Evolutionary conservation across 2,113 vertebrate genomes (phyloP).

Genomic region (Physeter macrocephalus): DNA sequence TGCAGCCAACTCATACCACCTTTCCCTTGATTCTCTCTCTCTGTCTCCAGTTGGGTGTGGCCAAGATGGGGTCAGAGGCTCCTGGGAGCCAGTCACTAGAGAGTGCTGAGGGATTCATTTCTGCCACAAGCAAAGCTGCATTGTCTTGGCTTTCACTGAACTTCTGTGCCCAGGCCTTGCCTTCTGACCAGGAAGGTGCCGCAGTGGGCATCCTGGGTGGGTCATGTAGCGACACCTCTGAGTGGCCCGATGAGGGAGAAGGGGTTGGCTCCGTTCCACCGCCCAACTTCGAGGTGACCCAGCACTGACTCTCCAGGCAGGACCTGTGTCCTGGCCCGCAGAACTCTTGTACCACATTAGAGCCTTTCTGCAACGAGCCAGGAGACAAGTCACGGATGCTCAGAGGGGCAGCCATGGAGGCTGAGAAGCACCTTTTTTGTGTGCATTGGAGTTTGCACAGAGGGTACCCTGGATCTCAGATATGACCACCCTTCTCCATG

Average conservation of each 20-base stretch:
- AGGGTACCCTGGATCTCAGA: not conserved
- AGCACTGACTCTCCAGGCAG: not conserved
- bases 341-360: not conserved
- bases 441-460: not conserved
- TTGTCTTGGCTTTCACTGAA: not conserved
- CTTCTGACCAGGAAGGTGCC: not conserved
- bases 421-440: not conserved
- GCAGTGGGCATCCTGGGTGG: not conserved
- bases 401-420: not conserved
- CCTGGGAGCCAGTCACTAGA: not conserved
- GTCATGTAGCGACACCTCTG: too few relatives aligned
- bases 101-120: not conserved
- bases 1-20: not conserved
- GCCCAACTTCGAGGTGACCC: too few relatives aligned
- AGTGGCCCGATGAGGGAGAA: fast-evolving
- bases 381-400: not conserved
- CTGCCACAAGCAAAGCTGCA: not conserved
- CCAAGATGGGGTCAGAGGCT: not conserved
- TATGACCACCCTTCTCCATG: not conserved
- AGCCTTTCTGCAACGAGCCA: not conserved
- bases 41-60: not conserved
- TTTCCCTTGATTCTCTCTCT: not conserved
- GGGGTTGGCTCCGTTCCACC: not conserved
- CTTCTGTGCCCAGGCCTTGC: not conserved
- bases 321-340: fast-evolving